Evolutionary conservation across 2,888 invertebrate genomes (phyloP), one percentile per base, ranked within the genome.

Genomic region (Cosmia pyralina): DNA sequence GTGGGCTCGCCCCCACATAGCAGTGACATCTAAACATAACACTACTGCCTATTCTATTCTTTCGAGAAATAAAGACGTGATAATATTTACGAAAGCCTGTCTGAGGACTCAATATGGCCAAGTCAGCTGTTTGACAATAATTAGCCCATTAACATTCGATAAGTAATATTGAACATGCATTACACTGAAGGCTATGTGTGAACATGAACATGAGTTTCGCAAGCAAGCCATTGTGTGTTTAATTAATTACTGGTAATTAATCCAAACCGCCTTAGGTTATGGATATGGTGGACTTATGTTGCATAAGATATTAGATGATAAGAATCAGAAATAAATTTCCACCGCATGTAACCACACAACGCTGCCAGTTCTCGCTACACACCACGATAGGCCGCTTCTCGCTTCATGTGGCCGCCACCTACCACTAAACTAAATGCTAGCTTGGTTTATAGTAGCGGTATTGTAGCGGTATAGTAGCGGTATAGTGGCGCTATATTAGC

Each of bases 161-260:
- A 22, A 59, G 19, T 22, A 38, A 10, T 22, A 34, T 5, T 3
- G 2, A 46, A 69, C 64, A 77, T 55, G 2, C 70, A 62, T 77
- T 69, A 66, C 60, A 65, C 22, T 48, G 65, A 66, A 77, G 77
- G 77, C 4, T 52, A 11, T 48, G 28, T 38, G 5, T 57, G 48
- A 38, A 38, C 34, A 22, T 22, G 41, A 19, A 22, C 41, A 17
- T 6, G 4, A 4, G 10, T 77, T 52, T 52, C 41, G 57, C 44
- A 77, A 77, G 19, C 11, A 13, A 53, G 13, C 71, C 78, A 66
- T 77, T 55, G 10, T 28, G 28, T 28, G 13, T 58, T 66, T 66
- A 8, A 34, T 70, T 77, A 77, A 77, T 70, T 77, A 62, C 62
- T 15, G 28, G 77, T 77, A 77, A 77, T 77, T 77, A 77, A 60